Evolutionary conservation across 2,797 vertebrate species (phyloP).

Genomic region (Phrynocephalus vlangalii): DNA sequence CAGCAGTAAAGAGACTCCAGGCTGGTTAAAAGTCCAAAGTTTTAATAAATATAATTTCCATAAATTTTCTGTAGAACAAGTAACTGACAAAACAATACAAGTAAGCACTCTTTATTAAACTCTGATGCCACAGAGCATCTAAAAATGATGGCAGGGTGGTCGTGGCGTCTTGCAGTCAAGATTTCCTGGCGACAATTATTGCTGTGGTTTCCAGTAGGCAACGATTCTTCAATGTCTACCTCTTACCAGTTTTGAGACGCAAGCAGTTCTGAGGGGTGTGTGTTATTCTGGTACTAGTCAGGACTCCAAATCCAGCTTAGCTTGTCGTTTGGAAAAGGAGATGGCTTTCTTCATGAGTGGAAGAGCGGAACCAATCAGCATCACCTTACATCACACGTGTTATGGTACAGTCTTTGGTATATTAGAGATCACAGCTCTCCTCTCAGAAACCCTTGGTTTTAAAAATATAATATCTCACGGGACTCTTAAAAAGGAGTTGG

Average conservation of each 20-base stretch:
- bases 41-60: constrained; percentile 91
- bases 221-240: constrained; percentile 35
- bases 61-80: constrained; percentile 82
- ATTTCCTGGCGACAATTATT: constrained; percentile 64
- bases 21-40: constrained; percentile 51
- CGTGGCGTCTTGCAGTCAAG: constrained; percentile 73
- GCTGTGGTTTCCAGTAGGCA: constrained; percentile 59
- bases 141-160: constrained; percentile 56
- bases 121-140: constrained; percentile 48
- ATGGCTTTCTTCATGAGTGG: background rate
- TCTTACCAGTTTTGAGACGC: constrained; percentile 4
- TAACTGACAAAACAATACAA: constrained; percentile 73
- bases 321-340: constrained; percentile 29
- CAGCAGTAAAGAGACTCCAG: constrained; percentile 42
- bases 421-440: background rate
- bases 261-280: constrained; percentile 5
- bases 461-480: background rate
- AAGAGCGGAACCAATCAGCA: background rate
- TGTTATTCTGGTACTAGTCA: constrained; percentile 15
- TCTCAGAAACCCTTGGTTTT: constrained; percentile 30
- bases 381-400: constrained; percentile 1
- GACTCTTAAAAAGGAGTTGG: background rate
- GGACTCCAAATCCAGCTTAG: background rate
- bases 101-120: constrained; percentile 57
- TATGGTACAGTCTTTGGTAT: constrained; percentile 51